These are phyloP conservation scores for Callocephalon fimbriatum DNA, from an alignment of 2,113 vertebrate species.

Conservation along the genomic window DNA sequence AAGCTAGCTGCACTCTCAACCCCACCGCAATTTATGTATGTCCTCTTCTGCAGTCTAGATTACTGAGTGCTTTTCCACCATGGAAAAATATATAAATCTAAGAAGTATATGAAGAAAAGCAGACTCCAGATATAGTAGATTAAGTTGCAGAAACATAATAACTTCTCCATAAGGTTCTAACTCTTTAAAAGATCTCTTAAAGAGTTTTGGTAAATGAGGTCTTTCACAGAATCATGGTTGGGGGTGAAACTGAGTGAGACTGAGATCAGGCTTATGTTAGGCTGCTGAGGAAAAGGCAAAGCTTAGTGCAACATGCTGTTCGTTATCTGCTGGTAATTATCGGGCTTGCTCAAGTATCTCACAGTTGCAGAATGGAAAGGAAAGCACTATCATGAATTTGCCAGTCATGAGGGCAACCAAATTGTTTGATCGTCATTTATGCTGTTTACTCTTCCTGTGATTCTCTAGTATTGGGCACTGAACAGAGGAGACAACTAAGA, in stretches of 20 bases:
- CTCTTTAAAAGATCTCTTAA: neutral
- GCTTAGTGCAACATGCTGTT: neutral
- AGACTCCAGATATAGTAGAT: neutral
- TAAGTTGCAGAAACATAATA: neutral
- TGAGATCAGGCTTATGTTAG: fast-evolving
- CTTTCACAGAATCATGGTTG: fast-evolving
- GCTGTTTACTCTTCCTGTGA: neutral
- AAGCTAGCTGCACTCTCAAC: neutral
- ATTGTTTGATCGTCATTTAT: neutral
- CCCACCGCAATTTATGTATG: neutral
- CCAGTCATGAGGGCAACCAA: too few species aligned
- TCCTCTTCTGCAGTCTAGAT: neutral
- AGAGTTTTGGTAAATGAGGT: neutral
- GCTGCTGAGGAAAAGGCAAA: neutral
- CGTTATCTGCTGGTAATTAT: neutral
- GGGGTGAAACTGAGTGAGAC: neutral
- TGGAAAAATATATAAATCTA: neutral
- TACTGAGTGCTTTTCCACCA: neutral
- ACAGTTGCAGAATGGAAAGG: neutral
- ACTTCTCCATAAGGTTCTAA: neutral
- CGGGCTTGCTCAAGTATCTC: neutral
- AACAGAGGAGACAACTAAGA: neutral
- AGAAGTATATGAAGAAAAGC: neutral
- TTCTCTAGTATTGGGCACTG: neutral
- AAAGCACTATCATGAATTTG: neutral